Percentiles rank a stretch among this genome's conserved stretches.
Conservation (phyloP, 2,888 invertebrate genomes). For the Apodemia duryi region DNA sequence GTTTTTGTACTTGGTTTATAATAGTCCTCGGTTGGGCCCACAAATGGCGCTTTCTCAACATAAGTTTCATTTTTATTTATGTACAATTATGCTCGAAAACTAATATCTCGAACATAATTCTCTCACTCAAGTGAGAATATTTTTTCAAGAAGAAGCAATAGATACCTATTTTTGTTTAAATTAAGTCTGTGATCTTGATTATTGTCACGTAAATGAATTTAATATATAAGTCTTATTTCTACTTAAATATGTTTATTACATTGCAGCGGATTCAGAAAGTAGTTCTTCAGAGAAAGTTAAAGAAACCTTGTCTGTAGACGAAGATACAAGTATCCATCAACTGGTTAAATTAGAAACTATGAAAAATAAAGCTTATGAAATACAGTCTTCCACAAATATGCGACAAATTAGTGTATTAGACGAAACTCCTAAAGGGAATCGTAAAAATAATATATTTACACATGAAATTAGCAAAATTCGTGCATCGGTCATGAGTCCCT, state of each 20-base stretch:
- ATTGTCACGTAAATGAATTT: no score
- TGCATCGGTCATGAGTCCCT: constrained; percentile 44
- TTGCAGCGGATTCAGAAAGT: constrained; percentile 50
- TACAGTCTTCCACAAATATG: constrained; percentile 48
- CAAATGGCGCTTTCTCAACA: no score
- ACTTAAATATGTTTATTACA: neutral
- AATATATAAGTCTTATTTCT: neutral
- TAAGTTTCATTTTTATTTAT: no score
- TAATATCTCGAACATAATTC: no score
- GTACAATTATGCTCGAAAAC: no score
- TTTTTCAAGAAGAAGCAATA: no score
- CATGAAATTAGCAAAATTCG: constrained; percentile 71
- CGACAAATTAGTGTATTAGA: constrained; percentile 42
- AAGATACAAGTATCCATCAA: constrained; percentile 48
- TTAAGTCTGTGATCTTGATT: no score
- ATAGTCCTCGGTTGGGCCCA: no score
- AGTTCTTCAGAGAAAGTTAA: constrained; percentile 39
- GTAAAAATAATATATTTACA: constrained; percentile 43
- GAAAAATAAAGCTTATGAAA: constrained; percentile 37
- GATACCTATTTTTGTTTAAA: no score
- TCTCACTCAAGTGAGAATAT: no score
- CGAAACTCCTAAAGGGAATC: constrained; percentile 60
- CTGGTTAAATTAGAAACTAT: constrained; percentile 46
- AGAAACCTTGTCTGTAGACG: constrained; percentile 53
- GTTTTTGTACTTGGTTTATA: no score